phyloP scores from a whole-genome alignment of 2,797 vertebrate genomes.

The Euphonia xanthogaster region DNA sequence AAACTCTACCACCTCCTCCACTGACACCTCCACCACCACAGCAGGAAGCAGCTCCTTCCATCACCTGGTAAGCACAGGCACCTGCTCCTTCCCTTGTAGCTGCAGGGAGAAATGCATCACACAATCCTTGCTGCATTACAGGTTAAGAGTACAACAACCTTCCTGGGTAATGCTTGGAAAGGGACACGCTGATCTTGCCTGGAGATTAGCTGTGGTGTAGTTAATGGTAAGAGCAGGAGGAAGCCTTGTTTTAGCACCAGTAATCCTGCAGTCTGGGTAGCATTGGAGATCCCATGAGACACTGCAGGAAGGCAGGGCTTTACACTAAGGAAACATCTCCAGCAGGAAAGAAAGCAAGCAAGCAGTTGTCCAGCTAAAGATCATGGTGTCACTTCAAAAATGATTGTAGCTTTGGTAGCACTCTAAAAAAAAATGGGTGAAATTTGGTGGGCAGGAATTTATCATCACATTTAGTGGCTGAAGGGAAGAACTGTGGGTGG shows the following conservation, averaged over 20 bases:
- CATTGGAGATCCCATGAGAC: accelerated
- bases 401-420: background rate
- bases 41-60: background rate
- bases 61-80: background rate
- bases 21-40: background rate
- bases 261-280: background rate
- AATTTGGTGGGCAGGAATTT: background rate
- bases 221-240: background rate
- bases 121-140: background rate
- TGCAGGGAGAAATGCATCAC: accelerated
- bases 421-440: background rate
- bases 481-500: background rate
- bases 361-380: background rate
- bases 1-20: background rate
- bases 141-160: background rate
- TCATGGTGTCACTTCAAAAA: accelerated
- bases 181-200: background rate
- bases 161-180: background rate
- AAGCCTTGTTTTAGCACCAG: background rate
- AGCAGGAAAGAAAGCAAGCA: background rate
- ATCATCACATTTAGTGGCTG: background rate
- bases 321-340: background rate
- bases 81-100: background rate
- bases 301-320: accelerated
- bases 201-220: background rate